These are phyloP conservation scores for Ophioderma brevispina DNA, from an alignment of 35 echinoderm and acorn worm genomes.

Conservation along the genomic window DNA sequence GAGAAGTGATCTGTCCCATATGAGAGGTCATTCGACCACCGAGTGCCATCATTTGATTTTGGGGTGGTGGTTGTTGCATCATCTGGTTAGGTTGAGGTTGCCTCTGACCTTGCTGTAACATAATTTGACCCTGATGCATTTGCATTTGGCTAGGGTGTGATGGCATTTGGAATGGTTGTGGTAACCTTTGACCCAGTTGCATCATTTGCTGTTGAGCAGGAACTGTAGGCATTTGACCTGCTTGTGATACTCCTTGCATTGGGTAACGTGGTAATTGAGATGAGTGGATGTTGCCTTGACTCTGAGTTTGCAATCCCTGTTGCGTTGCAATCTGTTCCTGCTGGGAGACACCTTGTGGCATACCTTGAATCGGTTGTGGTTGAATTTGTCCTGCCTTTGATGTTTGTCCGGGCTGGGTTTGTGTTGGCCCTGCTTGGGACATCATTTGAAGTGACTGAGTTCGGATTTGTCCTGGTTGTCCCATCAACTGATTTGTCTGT, in stretches of 20 bases:
- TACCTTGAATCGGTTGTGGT: neutral
- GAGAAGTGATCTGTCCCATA: neutral
- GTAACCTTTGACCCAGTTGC: constrained; percentile 34
- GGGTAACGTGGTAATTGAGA: neutral
- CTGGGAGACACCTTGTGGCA: neutral
- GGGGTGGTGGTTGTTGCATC: constrained; percentile 24
- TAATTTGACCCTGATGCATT: constrained; percentile 2
- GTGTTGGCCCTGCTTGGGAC: neutral
- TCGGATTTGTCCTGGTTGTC: neutral
- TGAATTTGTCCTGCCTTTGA: neutral
- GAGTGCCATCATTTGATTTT: constrained; percentile 2
- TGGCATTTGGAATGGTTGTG: constrained; percentile 7
- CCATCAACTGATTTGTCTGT: too few species aligned
- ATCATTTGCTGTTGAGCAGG: constrained; percentile 24
- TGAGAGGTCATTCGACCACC: neutral
- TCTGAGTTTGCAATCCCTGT: neutral
- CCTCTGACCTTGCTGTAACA: constrained; percentile 22
- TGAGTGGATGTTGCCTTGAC: neutral
- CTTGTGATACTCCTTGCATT: neutral
- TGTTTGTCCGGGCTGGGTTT: neutral
- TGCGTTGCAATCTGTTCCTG: neutral
- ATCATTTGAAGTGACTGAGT: neutral
- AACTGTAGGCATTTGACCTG: neutral
- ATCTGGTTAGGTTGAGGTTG: constrained; percentile 16
- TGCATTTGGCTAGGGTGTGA: neutral